phyloP scores from a whole-genome alignment of 2,113 vertebrate species.

The Peromyscus polionotus region DNA sequence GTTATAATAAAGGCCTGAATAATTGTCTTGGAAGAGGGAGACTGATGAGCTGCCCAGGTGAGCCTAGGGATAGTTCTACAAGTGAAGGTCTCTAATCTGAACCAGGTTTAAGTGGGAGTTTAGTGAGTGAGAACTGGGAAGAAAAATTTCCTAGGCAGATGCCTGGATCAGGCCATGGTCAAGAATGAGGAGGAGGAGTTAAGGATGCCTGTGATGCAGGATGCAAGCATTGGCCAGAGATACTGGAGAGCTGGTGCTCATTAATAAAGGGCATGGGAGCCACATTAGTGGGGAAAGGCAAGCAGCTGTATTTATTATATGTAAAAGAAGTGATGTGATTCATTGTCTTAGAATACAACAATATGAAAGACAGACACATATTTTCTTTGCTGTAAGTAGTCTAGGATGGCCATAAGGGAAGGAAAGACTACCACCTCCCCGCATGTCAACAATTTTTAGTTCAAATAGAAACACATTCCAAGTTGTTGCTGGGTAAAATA shows the following conservation, averaged over 20 bases:
- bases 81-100: not conserved
- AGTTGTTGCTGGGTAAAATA: not conserved
- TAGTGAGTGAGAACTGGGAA: not conserved
- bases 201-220: not conserved
- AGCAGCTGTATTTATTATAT: not conserved
- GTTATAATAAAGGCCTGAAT: not conserved
- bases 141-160: not conserved
- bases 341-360: slow-evolving; percentile 1
- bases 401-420: not conserved
- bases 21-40: not conserved
- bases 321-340: not conserved
- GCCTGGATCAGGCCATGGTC: not conserved
- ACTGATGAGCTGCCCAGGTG: not conserved
- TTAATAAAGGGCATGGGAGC: not conserved
- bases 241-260: not conserved
- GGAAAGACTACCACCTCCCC: not conserved
- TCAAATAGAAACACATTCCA: not conserved
- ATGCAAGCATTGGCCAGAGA: too few relatives aligned
- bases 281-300: not conserved
- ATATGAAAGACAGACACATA: not conserved
- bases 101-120: not conserved
- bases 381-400: not conserved
- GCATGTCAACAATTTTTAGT: not conserved
- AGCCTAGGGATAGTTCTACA: not conserved
- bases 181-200: not conserved